A percentile compares a stretch with the other conserved stretches of the same genome.
phyloP scores from a whole-genome alignment of 2,113 vertebrate species.

The Puffinus mauretanicus region DNA sequence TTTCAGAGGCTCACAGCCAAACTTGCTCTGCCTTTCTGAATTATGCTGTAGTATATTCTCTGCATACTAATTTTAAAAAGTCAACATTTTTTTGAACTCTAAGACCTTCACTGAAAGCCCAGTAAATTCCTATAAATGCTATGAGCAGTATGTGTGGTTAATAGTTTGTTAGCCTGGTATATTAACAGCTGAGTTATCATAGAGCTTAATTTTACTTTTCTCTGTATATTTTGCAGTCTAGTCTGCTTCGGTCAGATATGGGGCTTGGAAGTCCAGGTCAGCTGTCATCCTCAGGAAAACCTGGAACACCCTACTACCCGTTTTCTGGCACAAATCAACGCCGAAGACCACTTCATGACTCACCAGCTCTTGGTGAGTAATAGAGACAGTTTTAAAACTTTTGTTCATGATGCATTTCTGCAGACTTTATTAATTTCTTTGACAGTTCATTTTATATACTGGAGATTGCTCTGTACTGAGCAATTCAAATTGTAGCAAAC shows the following conservation, averaged over 20 bases:
- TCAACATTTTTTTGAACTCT: not conserved
- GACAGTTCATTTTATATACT: not conserved
- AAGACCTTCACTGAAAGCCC: not conserved
- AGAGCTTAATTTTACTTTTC: not conserved
- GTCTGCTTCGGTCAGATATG: constrained; percentile 82
- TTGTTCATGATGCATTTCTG: not conserved
- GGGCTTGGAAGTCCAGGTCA: constrained; percentile 84
- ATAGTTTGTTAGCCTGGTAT: not conserved
- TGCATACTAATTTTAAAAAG: not conserved
- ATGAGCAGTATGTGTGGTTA: not conserved
- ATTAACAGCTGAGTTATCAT: not conserved
- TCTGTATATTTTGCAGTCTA: constrained; percentile 77
- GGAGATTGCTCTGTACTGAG: not conserved
- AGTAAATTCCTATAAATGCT: not conserved
- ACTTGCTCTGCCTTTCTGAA: not conserved
- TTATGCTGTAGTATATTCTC: not conserved
- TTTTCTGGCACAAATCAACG: constrained; percentile 88
- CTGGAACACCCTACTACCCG: constrained; percentile 84
- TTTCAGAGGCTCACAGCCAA: not conserved
- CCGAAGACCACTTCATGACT: constrained; percentile 87
- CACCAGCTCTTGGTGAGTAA: constrained; percentile 83
- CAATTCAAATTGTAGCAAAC: not conserved
- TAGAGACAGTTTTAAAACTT: not conserved
- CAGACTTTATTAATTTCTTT: not conserved
- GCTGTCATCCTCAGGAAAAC: constrained; percentile 85